These are phyloP conservation scores for Murina feae DNA, from an alignment of 2,113 vertebrate genomes.

Conservation along the genomic window DNA sequence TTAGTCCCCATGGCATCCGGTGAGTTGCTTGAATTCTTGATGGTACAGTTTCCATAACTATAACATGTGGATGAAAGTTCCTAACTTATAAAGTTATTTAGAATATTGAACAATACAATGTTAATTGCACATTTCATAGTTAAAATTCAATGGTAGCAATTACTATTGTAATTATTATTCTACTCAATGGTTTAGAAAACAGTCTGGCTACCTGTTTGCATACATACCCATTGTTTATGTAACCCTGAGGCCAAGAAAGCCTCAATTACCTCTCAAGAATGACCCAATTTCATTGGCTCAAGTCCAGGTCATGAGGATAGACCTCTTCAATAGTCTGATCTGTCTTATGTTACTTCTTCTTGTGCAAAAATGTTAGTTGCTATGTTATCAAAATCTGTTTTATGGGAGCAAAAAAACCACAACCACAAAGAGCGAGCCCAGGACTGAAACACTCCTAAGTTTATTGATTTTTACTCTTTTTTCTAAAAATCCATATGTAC, in stretches of 20 bases:
- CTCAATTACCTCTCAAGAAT: background rate
- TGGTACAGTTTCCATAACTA: background rate
- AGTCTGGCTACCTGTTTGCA: background rate
- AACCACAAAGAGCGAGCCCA: background rate
- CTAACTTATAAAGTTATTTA: background rate
- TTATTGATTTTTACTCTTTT: background rate
- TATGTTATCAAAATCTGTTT: background rate
- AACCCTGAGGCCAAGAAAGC: background rate
- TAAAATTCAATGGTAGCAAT: background rate
- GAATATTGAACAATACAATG: background rate
- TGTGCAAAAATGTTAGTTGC: background rate
- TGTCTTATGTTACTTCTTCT: background rate
- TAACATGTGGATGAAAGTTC: background rate
- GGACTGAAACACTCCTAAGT: background rate
- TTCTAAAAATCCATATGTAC: background rate
- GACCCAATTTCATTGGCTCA: background rate
- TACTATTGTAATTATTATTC: background rate
- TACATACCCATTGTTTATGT: background rate
- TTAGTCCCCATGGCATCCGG: background rate
- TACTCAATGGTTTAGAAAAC: background rate
- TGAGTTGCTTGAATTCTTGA: background rate
- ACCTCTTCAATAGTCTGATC: background rate
- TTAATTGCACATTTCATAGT: background rate
- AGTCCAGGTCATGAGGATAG: background rate
- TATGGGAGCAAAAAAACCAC: background rate